phyloP scores from a whole-genome alignment of 2,797 vertebrate genomes.

The Myripristis murdjan region DNA sequence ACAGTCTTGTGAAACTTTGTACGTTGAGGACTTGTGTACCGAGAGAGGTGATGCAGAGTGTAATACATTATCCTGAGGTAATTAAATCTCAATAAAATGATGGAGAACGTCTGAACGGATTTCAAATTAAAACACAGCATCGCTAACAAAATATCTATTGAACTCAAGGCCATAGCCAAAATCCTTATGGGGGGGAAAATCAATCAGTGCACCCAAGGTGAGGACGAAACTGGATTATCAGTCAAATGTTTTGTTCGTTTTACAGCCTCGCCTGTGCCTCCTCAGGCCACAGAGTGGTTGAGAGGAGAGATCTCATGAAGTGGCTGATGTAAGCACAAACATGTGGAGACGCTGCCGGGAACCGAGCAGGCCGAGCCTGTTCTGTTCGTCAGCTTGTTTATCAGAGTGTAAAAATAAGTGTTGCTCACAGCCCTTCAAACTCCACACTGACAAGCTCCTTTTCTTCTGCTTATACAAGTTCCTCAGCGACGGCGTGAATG shows the following conservation, averaged over 20 bases:
- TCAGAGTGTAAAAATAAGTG: conserved; percentile 1
- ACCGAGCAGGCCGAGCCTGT: conserved; percentile 40
- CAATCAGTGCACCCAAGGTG: conserved; percentile 21
- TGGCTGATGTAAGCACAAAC: conserved; percentile 62
- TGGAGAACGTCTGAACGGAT: conserved; percentile 9
- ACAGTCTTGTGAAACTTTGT: too few relatives aligned
- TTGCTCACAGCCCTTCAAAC: conserved; percentile 38
- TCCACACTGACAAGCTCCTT: conserved; percentile 8
- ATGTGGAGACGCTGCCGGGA: conserved; percentile 47
- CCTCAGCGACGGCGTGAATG: conserved; percentile 26
- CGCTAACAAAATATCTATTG: conserved; percentile 6
- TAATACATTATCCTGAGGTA: too few relatives aligned
- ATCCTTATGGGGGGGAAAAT: conserved; percentile 34
- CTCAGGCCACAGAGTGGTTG: conserved; percentile 12
- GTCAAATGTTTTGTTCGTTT: conserved; percentile 44
- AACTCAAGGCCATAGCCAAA: conserved; percentile 30
- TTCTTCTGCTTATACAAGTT: background rate
- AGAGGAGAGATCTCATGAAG: conserved; percentile 54
- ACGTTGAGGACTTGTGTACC: too few relatives aligned
- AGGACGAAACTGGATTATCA: conserved; percentile 24
- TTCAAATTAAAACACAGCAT: conserved; percentile 30
- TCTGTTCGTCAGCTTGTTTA: conserved; percentile 30
- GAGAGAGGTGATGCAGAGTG: too few relatives aligned
- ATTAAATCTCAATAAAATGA: too few relatives aligned
- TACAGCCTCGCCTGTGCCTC: conserved; percentile 22